Conservation (phyloP, 2,888 invertebrate genomes). For the Tenthredo mesomela region DNA sequence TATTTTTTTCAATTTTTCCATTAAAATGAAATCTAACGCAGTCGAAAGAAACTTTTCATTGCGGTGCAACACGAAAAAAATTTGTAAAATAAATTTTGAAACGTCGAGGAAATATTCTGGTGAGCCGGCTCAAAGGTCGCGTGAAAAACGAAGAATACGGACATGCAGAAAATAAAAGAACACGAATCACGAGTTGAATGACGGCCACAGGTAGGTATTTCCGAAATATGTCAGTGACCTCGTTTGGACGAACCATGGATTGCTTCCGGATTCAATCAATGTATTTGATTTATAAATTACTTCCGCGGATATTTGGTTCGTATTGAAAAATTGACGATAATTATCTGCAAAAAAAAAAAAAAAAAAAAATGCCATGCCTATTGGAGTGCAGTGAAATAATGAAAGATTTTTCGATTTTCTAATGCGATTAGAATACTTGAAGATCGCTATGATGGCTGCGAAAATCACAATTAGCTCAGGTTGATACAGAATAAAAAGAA, state of each 20-base stretch:
- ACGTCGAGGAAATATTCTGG: neutral
- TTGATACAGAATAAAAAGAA: neutral
- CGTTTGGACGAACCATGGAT: conserved; percentile 1
- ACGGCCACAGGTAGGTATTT: conserved; percentile 10
- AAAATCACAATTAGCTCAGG: neutral
- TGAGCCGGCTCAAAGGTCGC: conserved; percentile 19
- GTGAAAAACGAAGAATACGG: neutral
- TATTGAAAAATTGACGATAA: neutral
- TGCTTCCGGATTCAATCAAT: neutral
- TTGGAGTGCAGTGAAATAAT: neutral
- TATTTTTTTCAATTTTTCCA: neutral
- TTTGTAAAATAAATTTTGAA: neutral
- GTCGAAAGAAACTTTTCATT: neutral
- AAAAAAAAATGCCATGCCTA: neutral
- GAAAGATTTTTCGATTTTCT: neutral
- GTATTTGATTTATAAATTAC: neutral
- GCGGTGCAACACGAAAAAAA: neutral
- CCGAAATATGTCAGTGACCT: conserved; percentile 36
- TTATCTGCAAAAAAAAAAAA: neutral
- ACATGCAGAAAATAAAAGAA: neutral
- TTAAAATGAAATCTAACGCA: neutral
- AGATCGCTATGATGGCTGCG: neutral
- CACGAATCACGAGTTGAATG: neutral
- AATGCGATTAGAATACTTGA: neutral
- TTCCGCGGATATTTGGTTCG: neutral